Percentiles rank a stretch among this genome's conserved stretches.
Evolutionary conservation across 2,113 vertebrate species (phyloP).

Genomic region (Ophiodon elongatus): DNA sequence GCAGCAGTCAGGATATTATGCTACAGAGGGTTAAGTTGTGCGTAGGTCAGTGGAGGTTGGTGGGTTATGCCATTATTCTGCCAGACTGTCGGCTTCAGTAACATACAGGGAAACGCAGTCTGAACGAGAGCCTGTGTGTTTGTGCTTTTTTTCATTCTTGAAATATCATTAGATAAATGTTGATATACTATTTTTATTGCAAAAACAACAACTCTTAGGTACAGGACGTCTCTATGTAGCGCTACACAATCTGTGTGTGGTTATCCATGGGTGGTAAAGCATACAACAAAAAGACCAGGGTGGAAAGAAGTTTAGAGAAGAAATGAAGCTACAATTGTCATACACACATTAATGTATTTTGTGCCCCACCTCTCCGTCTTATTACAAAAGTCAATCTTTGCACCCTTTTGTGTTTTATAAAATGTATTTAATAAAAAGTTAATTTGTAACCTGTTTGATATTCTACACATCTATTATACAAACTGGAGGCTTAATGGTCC

Average conservation of each 20-base stretch:
- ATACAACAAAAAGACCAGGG: neutral
- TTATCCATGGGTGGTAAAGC: neutral
- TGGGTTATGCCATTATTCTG: slow-evolving; percentile 9
- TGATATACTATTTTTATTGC: neutral
- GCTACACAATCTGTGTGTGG: neutral
- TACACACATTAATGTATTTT: neutral
- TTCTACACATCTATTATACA: neutral
- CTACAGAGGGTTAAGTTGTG: slow-evolving; percentile 7
- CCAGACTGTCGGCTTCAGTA: neutral
- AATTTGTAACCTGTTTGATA: neutral
- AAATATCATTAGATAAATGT: neutral
- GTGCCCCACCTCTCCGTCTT: neutral
- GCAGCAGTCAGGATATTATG: neutral
- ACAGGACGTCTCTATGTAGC: neutral
- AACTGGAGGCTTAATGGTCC: neutral
- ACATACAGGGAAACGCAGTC: neutral
- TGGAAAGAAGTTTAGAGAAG: neutral
- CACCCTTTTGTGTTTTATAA: neutral
- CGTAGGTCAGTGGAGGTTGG: slow-evolving; percentile 2
- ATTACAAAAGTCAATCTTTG: neutral
- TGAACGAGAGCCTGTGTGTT: neutral
- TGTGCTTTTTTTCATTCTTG: neutral
- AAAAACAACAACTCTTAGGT: neutral
- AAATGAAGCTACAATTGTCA: neutral
- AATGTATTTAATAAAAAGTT: neutral